Evolutionary conservation across 2,113 vertebrate species (phyloP).

Genomic region (Diglossa brunneiventris): DNA sequence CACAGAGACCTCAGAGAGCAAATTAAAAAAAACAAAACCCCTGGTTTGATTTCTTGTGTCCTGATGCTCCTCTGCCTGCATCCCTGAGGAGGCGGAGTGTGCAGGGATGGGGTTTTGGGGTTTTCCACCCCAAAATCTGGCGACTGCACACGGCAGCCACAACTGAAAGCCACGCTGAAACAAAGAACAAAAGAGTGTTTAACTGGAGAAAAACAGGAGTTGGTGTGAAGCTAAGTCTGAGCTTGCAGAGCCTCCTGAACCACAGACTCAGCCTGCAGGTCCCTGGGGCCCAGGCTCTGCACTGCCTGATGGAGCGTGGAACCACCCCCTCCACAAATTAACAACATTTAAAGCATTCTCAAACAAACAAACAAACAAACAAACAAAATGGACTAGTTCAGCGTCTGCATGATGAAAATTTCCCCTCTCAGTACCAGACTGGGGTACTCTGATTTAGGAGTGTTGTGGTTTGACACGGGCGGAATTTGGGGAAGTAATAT

Average conservation of each 20-base stretch:
- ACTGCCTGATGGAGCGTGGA: not conserved
- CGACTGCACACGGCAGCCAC: not conserved
- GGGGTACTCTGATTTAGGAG: not conserved
- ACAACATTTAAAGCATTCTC: not conserved
- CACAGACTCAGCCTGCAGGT: not conserved
- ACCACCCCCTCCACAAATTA: not conserved
- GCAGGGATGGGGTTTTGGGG: not conserved
- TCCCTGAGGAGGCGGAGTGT: rapidly evolving
- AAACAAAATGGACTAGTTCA: not conserved
- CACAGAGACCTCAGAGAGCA: not conserved
- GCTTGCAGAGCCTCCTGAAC: not conserved
- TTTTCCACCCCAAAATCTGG: not conserved
- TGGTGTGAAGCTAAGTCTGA: not conserved
- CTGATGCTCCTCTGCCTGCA: rapidly evolving
- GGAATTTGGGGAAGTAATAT: not conserved
- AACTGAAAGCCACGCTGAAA: not conserved
- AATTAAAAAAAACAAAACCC: not conserved
- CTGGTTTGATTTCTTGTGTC: not conserved
- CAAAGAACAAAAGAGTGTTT: not conserved
- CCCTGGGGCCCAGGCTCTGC: not conserved
- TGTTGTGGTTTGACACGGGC: not conserved
- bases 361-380: not conserved
- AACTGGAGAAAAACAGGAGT: not conserved
- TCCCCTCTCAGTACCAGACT: not conserved
- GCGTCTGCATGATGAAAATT: not conserved